These are phyloP conservation scores for Esperia sulphurella DNA, from an alignment of 2,888 invertebrate species.

Conservation along the genomic window DNA sequence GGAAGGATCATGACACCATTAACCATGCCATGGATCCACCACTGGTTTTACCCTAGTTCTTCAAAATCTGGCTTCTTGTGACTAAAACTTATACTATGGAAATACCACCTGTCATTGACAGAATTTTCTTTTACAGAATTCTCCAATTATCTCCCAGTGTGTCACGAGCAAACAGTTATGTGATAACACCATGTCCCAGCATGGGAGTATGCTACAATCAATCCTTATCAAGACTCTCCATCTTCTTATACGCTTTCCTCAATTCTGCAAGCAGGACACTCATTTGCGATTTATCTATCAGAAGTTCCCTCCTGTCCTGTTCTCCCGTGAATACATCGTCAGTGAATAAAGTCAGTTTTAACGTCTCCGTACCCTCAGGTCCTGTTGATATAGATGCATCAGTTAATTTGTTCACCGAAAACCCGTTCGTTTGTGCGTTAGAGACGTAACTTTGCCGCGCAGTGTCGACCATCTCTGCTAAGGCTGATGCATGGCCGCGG, in stretches of 20 bases:
- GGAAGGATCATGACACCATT: too few species aligned
- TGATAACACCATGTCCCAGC: too few species aligned
- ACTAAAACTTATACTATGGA: too few species aligned
- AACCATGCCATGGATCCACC: too few species aligned
- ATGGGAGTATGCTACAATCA: background rate
- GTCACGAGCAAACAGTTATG: too few species aligned
- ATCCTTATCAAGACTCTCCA: constrained; percentile 29
- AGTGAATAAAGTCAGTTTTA: constrained; percentile 45
- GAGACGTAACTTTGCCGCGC: constrained; percentile 38
- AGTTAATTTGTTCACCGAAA: constrained; percentile 62
- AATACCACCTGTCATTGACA: too few species aligned
- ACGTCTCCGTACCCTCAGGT: constrained; percentile 50
- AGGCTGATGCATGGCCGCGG: constrained; percentile 54
- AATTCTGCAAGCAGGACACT: constrained; percentile 45
- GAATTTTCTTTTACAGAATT: too few species aligned
- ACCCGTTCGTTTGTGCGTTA: constrained; percentile 37
- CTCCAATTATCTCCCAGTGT: too few species aligned
- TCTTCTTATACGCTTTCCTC: constrained; percentile 49
- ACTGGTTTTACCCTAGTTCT: too few species aligned
- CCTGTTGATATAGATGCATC: constrained; percentile 43
- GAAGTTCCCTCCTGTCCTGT: constrained; percentile 39
- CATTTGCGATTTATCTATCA: constrained; percentile 51
- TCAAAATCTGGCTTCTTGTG: too few species aligned
- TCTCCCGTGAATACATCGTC: constrained; percentile 52
- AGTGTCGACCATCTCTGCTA: constrained; percentile 51